A percentile compares a stretch with the other conserved stretches of the same genome.
phyloP scores from a whole-genome alignment of 1,140 invertebrate species.

The Augochlora pura region DNA sequence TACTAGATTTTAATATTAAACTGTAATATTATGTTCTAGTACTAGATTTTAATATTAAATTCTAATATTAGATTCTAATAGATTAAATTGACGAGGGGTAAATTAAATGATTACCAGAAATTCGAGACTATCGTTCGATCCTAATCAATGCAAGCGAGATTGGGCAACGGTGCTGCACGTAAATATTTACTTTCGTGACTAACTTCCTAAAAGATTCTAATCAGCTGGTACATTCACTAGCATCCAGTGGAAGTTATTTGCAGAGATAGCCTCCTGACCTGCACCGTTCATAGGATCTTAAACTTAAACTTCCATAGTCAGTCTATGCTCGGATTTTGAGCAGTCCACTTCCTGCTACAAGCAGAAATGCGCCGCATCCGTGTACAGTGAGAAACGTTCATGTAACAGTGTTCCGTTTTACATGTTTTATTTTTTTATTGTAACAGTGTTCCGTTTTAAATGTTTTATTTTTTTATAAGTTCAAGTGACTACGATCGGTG shows the following conservation, averaged over 20 bases:
- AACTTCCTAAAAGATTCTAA: conserved; percentile 63
- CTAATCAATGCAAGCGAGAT: background rate
- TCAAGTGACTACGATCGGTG: too few relatives aligned
- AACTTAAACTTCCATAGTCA: conserved; percentile 62
- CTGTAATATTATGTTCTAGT: too few relatives aligned
- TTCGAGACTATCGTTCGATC: background rate
- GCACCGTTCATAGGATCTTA: conserved; percentile 58
- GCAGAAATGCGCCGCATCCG: background rate
- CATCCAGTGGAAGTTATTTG: conserved; percentile 41
- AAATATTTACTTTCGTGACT: conserved; percentile 44
- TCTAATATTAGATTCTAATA: too few relatives aligned
- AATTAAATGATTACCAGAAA: background rate
- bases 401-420: background rate
- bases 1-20: too few relatives aligned
- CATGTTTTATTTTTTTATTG: background rate
- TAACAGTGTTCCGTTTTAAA: background rate
- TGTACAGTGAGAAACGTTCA: background rate
- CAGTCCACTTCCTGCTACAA: conserved; percentile 42
- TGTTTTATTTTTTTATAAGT: background rate
- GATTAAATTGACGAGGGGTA: background rate
- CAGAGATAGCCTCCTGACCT: conserved; percentile 70
- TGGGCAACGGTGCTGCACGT: background rate
- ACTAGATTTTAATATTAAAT: too few relatives aligned
- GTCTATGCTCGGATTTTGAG: conserved; percentile 67
- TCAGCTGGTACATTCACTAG: conserved; percentile 51